A percentile compares a stretch with the other conserved stretches of the same genome.
phyloP scores from a whole-genome alignment of 2,797 vertebrate genomes.

The Phrynocephalus vlangalii region DNA sequence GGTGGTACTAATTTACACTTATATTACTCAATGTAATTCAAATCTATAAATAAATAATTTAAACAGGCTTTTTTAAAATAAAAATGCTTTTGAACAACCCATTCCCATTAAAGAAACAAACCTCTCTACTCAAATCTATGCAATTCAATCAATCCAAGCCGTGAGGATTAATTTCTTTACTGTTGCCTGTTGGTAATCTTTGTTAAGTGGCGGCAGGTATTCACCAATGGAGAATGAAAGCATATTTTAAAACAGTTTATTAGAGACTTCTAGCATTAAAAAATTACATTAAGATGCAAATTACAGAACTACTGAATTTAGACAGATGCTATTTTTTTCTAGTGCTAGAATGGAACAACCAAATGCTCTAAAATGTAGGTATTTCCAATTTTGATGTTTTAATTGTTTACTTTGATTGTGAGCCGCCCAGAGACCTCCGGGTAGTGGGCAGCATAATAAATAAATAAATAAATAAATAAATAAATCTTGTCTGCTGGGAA shows the following conservation, averaged over 20 bases:
- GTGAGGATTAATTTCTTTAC: background rate
- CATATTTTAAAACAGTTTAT: background rate
- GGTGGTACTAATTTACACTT: no score
- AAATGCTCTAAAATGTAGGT: background rate
- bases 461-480: no score
- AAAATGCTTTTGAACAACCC: no score
- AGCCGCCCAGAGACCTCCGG: no score
- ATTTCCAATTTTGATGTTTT: background rate
- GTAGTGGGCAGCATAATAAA: no score
- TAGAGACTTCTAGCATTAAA: background rate
- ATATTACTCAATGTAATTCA: no score
- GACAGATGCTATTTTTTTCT: background rate
- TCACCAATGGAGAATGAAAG: background rate
- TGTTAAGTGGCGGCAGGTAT: background rate
- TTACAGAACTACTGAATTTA: background rate
- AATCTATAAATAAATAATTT: no score
- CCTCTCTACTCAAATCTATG: background rate
- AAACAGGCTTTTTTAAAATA: no score
- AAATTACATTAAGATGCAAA: background rate
- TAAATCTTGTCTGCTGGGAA: no score
- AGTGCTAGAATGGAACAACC: background rate
- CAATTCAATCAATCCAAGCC: background rate
- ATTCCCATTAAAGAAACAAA: no score
- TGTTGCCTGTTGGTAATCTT: background rate
- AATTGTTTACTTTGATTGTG: no score